Evolutionary conservation across 2,797 vertebrate species (phyloP).

Genomic region (Thunnus albacares): DNA sequence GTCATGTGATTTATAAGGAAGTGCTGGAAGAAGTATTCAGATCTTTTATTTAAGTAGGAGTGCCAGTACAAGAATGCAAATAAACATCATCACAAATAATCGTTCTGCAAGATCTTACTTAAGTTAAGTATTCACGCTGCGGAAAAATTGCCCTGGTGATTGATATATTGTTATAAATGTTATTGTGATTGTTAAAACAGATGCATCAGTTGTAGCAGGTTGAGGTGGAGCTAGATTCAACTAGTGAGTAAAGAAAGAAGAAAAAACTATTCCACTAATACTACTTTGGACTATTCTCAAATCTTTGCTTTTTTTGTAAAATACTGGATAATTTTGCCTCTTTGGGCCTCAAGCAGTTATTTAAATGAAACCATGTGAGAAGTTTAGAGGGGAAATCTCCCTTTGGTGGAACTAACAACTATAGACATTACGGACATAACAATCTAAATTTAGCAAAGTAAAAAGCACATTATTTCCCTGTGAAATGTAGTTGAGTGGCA

Average conservation of each 20-base stretch:
- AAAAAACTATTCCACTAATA: too few relatives aligned
- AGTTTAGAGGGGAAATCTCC: too few relatives aligned
- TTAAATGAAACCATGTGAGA: not conserved
- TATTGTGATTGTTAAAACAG: too few relatives aligned
- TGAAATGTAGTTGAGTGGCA: not conserved
- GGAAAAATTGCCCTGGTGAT: too few relatives aligned
- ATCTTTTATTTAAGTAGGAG: not conserved
- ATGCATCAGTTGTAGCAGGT: too few relatives aligned
- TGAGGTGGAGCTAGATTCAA: too few relatives aligned
- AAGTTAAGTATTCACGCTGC: too few relatives aligned
- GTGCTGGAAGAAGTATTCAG: not conserved
- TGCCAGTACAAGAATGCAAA: not conserved
- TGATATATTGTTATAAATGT: too few relatives aligned
- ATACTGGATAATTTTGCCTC: not conserved
- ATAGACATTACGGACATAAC: too few relatives aligned
- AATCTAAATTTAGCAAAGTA: not conserved
- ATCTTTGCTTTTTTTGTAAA: too few relatives aligned
- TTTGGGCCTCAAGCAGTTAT: not conserved
- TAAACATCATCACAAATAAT: not conserved
- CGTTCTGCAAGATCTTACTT: not conserved
- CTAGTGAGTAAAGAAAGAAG: too few relatives aligned
- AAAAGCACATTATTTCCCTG: not conserved
- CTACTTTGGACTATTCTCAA: too few relatives aligned
- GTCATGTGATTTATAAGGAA: not conserved
- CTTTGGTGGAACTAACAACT: not conserved